Evolutionary conservation across 1,140 invertebrate genomes (phyloP), one percentile per base, ranked within the genome.

Genomic region (Apolygus lucorum): DNA sequence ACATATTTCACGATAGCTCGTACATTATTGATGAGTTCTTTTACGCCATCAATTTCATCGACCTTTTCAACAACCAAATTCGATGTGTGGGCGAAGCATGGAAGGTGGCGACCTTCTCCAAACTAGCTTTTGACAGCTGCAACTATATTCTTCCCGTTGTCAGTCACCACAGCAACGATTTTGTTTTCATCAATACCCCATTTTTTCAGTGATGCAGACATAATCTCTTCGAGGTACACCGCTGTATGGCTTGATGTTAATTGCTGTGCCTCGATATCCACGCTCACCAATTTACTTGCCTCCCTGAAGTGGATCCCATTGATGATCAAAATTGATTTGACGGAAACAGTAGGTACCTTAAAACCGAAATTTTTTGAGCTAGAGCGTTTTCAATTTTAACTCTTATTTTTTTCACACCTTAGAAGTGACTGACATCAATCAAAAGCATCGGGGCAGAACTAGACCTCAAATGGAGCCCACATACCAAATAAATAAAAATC

Each of bases 161-260:
- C 54, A 4, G 54, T 59, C 4, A 22, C 22, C 11, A 59, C 22
- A 13, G 4, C 4, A 4, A 59, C 54, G 22, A 59, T 59, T 24
- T 59, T 59, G 4, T 59, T 13, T 59, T 59, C 22, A 21, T 59
- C 54, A 24, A 59, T 24, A 59, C 54, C 22, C 54, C 54, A 59
- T 14, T 59, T 22, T 24, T 59, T 21, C 8, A 59, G 17, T 4
- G 17, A 4, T 42, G 4, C 4, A 4, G 17, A 42, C 34, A 42
- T 42, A 4, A 17, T 42, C 17, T 42, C 4, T 17, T 42, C 34
- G 17, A 42, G 34, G 4, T 8, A 42, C 4, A 8, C 34, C 17
- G 34, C 34, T 8, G 34, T 42, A 17, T 42, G 34, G 17, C 17
- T 42, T 42, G 34, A 42, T 4, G 4, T 42, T 42, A 42, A 17